These are phyloP conservation scores for Psettodes erumei DNA, from an alignment of 2,113 vertebrate genomes.

Conservation along the genomic window DNA sequence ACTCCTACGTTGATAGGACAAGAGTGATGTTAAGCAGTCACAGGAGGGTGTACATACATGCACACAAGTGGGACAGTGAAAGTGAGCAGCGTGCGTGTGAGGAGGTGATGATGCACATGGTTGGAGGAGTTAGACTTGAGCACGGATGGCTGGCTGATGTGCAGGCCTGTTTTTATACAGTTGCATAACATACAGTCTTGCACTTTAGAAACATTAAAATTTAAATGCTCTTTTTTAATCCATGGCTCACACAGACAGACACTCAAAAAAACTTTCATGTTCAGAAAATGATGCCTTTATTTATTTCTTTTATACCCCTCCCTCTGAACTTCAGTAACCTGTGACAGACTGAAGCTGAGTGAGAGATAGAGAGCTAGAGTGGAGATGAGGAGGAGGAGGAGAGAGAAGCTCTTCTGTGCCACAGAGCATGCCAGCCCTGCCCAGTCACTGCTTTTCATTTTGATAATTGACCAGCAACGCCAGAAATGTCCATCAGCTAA, in stretches of 20 bases:
- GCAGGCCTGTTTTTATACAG: slow-evolving; percentile 63
- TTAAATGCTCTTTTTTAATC: slow-evolving; percentile 80
- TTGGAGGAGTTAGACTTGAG: slow-evolving; percentile 69
- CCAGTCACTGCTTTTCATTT: slow-evolving; percentile 82
- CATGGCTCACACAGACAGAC: slow-evolving; percentile 39
- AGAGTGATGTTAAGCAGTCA: slow-evolving; percentile 54
- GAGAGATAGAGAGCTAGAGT: slow-evolving; percentile 42
- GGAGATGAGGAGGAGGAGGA: slow-evolving; percentile 51
- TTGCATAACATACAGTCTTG: slow-evolving; percentile 80
- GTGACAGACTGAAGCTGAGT: slow-evolving; percentile 58
- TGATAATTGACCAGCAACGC: slow-evolving; percentile 82
- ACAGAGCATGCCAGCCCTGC: slow-evolving; percentile 66
- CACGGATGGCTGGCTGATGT: slow-evolving; percentile 60
- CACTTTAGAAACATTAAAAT: slow-evolving; percentile 81
- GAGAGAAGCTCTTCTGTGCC: slow-evolving; percentile 59
- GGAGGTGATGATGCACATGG: slow-evolving; percentile 49
- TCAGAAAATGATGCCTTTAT: slow-evolving; percentile 57
- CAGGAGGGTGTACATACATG: slow-evolving; percentile 7
- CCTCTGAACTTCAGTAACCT: slow-evolving; percentile 67
- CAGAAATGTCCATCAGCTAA: slow-evolving; percentile 85
- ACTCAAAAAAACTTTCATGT: slow-evolving; percentile 36
- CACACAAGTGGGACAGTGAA: slow-evolving; percentile 43
- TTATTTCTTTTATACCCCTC: slow-evolving; percentile 34
- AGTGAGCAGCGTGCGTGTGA: slow-evolving; percentile 23
- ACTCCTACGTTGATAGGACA: slow-evolving; percentile 47